Evolutionary conservation across 2,888 invertebrate genomes (phyloP).

Genomic region (Seira ritae): DNA sequence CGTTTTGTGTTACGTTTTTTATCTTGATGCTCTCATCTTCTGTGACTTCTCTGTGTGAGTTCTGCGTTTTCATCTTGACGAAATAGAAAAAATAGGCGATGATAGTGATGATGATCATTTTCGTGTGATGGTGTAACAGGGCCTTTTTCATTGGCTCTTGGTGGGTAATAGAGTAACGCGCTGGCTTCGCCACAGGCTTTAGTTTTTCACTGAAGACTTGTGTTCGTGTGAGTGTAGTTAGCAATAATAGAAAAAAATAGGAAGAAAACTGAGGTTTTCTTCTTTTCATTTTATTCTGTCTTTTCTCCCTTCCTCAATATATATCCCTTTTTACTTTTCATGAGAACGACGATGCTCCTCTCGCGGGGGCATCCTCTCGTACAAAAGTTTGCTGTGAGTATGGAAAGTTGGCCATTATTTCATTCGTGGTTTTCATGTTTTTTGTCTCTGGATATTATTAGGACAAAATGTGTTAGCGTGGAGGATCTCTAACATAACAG

Average conservation of each 20-base stretch:
- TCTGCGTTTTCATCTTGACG: slow-evolving; percentile 6
- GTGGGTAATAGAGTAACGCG: background rate
- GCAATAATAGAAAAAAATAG: slow-evolving; percentile 37
- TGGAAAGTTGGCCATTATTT: slow-evolving; percentile 48
- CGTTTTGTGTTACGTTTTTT: background rate
- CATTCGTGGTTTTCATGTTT: background rate
- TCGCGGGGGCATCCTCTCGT: background rate
- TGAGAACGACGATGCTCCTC: slow-evolving; percentile 6
- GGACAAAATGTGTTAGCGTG: background rate
- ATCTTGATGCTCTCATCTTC: background rate
- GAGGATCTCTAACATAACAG: background rate
- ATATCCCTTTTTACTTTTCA: slow-evolving; percentile 14
- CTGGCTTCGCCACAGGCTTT: background rate
- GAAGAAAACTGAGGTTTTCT: slow-evolving; percentile 33
- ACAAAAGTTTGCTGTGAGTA: slow-evolving; percentile 46
- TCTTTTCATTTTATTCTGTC: slow-evolving; percentile 39
- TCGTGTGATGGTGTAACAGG: slow-evolving; percentile 24
- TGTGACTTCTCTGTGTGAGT: slow-evolving; percentile 10
- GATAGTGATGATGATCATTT: slow-evolving; percentile 14
- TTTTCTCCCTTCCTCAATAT: background rate
- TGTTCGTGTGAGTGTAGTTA: slow-evolving; percentile 26
- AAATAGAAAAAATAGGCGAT: slow-evolving; percentile 11
- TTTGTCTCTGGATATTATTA: background rate
- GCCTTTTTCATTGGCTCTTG: slow-evolving; percentile 33
- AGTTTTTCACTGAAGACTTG: background rate